Evolutionary conservation across 1,140 invertebrate genomes (phyloP).

Genomic region (Neomicropteryx cornuta): DNA sequence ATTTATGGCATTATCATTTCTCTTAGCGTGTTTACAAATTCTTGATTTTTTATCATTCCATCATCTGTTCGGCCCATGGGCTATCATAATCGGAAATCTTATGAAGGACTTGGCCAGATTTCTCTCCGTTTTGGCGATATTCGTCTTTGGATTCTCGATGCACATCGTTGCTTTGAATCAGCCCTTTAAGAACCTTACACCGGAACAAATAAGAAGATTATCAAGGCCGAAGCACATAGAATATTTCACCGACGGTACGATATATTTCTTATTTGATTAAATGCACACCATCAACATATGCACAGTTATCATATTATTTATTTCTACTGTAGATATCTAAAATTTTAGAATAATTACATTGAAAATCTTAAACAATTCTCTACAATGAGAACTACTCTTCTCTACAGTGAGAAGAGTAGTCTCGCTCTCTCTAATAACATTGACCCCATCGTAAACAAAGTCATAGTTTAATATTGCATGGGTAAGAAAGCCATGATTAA

Average conservation of each 20-base stretch:
- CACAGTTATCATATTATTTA: too few species aligned
- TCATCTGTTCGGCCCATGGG: slow-evolving; percentile 98
- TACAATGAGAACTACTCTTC: too few species aligned
- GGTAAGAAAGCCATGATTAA: too few species aligned
- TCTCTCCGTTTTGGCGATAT: slow-evolving; percentile 92
- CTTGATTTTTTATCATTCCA: slow-evolving; percentile 96
- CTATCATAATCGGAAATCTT: slow-evolving; percentile 80
- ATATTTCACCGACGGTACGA: slow-evolving; percentile 68
- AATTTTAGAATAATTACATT: too few species aligned
- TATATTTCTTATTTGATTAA: slow-evolving; percentile 9
- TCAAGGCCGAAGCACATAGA: slow-evolving; percentile 35
- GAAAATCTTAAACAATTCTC: too few species aligned
- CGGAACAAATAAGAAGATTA: slow-evolving; percentile 40
- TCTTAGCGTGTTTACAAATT: slow-evolving; percentile 94
- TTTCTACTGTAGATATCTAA: too few species aligned
- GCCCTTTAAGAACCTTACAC: slow-evolving; percentile 60
- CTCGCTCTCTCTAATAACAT: too few species aligned
- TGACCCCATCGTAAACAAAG: too few species aligned
- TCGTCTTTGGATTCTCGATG: slow-evolving; percentile 97
- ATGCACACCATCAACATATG: too few species aligned
- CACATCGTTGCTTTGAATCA: slow-evolving; percentile 94
- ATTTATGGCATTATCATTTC: slow-evolving; percentile 86
- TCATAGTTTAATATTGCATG: too few species aligned
- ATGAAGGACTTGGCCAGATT: slow-evolving; percentile 91
- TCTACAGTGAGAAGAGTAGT: too few species aligned